These are phyloP conservation scores for Ammodytes dubius DNA, from an alignment of 2,113 vertebrate species.

Conservation along the genomic window DNA sequence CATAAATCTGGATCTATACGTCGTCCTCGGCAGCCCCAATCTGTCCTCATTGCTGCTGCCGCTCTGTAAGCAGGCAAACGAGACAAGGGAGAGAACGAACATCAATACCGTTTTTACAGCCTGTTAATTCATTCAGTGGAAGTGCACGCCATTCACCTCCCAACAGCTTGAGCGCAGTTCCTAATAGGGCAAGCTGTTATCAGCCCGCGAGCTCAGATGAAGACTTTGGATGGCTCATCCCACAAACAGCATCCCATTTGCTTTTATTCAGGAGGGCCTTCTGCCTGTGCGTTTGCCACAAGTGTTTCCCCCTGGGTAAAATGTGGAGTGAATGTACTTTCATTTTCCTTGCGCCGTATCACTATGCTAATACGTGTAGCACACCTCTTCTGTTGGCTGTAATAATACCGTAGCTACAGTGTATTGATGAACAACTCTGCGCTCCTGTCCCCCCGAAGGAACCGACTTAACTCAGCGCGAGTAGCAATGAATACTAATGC, in stretches of 20 bases:
- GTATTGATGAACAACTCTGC: constrained; percentile 57
- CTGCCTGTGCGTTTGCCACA: constrained; percentile 17
- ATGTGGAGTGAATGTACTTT: constrained; percentile 39
- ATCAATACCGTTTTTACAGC: constrained; percentile 59
- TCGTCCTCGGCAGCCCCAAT: constrained; percentile 28
- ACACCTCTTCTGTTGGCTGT: constrained; percentile 55
- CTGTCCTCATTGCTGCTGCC: constrained; percentile 55
- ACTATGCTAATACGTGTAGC: constrained; percentile 47
- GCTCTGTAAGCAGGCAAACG: constrained; percentile 30
- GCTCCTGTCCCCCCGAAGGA: constrained; percentile 57
- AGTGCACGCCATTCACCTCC: constrained; percentile 21
- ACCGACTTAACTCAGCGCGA: constrained; percentile 53
- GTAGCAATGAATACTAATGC: constrained; percentile 78
- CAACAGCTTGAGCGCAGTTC: constrained; percentile 25
- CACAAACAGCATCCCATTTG: constrained; percentile 30
- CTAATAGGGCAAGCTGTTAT: constrained; percentile 48
- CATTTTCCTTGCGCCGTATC: constrained; percentile 39
- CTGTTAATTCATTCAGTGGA: constrained; percentile 59
- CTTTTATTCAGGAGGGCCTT: constrained; percentile 18
- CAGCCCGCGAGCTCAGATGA: constrained; percentile 21
- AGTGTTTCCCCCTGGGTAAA: constrained; percentile 25
- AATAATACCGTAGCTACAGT: constrained; percentile 50
- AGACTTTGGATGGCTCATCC: constrained; percentile 26
- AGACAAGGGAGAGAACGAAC: constrained; percentile 25
- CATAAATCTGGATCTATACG: constrained; percentile 23